Evolutionary conservation across 1,140 invertebrate genomes (phyloP), one percentile per base, ranked within the genome.

Genomic region (Andrena cerasifolii): DNA sequence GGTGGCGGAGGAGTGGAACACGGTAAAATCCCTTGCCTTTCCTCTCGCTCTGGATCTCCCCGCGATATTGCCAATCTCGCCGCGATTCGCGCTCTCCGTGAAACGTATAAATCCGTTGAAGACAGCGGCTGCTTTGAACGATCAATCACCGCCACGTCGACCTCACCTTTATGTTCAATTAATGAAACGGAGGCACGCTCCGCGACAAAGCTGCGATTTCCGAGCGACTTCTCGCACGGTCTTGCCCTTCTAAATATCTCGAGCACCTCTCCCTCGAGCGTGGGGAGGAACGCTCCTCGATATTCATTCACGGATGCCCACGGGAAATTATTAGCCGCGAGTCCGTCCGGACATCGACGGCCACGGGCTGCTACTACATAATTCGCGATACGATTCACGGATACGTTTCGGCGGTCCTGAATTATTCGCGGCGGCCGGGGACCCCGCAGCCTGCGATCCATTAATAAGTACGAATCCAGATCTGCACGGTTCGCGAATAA

Each of bases 261-360:
- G 31, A 14, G 16, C 10, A 49, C 51, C 28, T 24, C 18, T 43
- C 26, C 33, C 24, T 43, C 6, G n/a, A 8, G 10, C 36, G n/a
- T n/a, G n/a, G n/a, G n/a, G n/a, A n/a, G n/a, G n/a, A n/a, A n/a
- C n/a, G n/a, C n/a, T n/a, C 18, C 14, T 3, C 16, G 6, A 26
- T 75, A n/a, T 58, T 65, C 43, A 43, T 24, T 18, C 16, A 18
- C 33, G 28, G 28, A 49, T 43, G 31, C 63, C 49, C 76, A 14
- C 62, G 68, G 68, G 47, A 81, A 81, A 81, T 79, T 67, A 82
- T 74, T 58, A 71, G 40, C 18, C 26, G 8, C 40, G 8, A 47
- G 62, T 45, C 61, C 21, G 21, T 43, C 59, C 36, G 45, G 45
- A 14, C 49, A 26, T 24, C 24, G 49, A 21, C 26, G 1, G 1